Base-by-base conservation (phyloP, 2,113 vertebrate species). In the Silurus asotus region DNA sequence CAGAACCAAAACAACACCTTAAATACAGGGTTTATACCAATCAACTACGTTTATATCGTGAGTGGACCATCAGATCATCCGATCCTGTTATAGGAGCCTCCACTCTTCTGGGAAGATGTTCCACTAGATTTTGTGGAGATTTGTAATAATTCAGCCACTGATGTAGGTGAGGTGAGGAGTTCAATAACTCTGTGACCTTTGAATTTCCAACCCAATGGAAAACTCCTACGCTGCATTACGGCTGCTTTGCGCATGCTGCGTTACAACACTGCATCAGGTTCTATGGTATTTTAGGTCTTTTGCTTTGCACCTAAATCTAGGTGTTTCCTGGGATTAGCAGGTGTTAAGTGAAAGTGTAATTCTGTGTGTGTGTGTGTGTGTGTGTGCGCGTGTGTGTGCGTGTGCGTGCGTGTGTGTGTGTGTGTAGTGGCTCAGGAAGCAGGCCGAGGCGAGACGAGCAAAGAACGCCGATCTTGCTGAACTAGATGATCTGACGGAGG, bases 351-450 rank as follows among this genome's bases (percentile, higher is more conserved):
- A 17, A 69, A 14, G 65, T 15, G 8, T 37, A 37, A 49, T 49
- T 74, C 17, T 8, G 5, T 7, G 45, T 49, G 70, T 49, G 20
- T 13, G 0, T 53, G 17, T 15, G 0, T 76, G 17, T 25, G 0
- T 13, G 2, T 70, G 64, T 86, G 45, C 15, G 55, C 62, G 14
- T 64, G 55, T 55, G 37, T 78, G 65, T 37, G 8, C 4, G 2
- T 37, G 15, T 64, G 37, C 51, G 23, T 69, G 23, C 11, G 45
- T 62, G 23, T 69, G 23, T 19, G 45, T 62, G 48, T 87, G 62
- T 65, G 48, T 37, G 65, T 65, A 99, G 97, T 99, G 97, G 98
- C 91, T 99, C 10, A 91, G 86, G 76, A 97, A 97, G 87, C 97
- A 99, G 92, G 97, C 97, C 15, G 96, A 97, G 89, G 96, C 96